Evolutionary conservation across 2,113 vertebrate species (phyloP), one percentile per base, ranked within the genome.

Genomic region (Pelusios castaneus): DNA sequence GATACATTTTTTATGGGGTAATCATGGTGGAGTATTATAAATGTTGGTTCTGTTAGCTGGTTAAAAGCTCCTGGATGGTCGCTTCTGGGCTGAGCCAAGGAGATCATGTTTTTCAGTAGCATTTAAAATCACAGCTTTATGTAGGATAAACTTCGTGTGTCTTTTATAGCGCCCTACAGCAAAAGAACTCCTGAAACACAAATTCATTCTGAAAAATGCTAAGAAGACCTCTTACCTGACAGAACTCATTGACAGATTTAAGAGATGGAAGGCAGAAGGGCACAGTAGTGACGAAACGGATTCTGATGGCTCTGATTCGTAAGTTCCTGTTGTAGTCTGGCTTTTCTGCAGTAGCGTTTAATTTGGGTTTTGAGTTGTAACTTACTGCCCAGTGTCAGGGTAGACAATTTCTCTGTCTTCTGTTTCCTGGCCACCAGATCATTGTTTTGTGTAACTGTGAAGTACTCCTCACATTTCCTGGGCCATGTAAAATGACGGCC

Each of bases 231-330:
- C 98, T 1, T 98, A 98, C 80, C 97, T 98, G 94, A 98, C 98
- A 47, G 98, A 98, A 49, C 95, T 98, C 80, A 98, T 99, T 3
- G 99, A 99, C 97, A 96, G 99, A 82, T 99, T 99, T 97, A 98
- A 99, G 96, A 98, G 99, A 81, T 99, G 99, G 99, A 99, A 99
- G 94, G 98, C 99, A 43, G 99, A 99, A 95, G 99, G 99, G 3
- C 99, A 99, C 96, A 99, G 99, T 86, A 99, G 98, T 96, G 99
- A 98, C 54, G 98, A 99, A 93, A 99, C 98, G 55, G 99, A 99
- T 97, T 99, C 99, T 0, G 99, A 99, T 8, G 98, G 98, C 89
- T 99, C 99, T 0, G 99, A 99, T 97, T 98, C 99, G 99, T 99
- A 97, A 97, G 97, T 82, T 80, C 29, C 56, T 43, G 80, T 14